phyloP scores from a whole-genome alignment of 2,113 vertebrate species.

The Dolichallabes microphthalmus region DNA sequence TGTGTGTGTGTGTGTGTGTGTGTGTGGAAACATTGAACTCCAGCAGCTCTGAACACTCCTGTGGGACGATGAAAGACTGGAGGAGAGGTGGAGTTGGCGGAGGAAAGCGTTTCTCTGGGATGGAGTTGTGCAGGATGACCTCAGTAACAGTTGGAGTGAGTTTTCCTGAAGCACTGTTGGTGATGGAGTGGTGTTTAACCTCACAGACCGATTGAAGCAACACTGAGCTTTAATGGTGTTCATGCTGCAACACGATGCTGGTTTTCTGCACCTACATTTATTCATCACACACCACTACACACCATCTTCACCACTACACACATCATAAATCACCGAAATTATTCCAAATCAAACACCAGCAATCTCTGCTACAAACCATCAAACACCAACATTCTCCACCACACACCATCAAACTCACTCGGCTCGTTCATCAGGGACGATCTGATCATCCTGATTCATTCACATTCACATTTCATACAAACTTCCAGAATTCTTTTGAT shows the following conservation, averaged over 20 bases:
- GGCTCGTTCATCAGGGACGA: not conserved
- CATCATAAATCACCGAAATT: not conserved
- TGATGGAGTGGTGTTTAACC: not conserved
- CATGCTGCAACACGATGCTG: not conserved
- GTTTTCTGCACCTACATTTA: not conserved
- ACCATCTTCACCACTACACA: not conserved
- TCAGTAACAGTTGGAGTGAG: constrained; percentile 9
- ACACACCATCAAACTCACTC: not conserved
- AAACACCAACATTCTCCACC: not conserved
- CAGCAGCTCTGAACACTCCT: constrained; percentile 13
- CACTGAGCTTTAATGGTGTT: not conserved
- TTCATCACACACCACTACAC: not conserved
- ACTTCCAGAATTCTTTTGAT: too few relatives aligned
- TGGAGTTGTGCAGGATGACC: constrained; percentile 11
- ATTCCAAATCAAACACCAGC: not conserved
- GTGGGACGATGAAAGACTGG: constrained; percentile 13
- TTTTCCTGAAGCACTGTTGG: not conserved
- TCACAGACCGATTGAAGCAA: not conserved
- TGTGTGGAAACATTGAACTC: constrained; percentile 6
- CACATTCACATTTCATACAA: too few relatives aligned
- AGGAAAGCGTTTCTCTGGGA: not conserved
- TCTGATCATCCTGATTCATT: too few relatives aligned
- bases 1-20: not conserved
- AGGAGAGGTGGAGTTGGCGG: constrained; percentile 22
- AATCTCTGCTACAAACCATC: not conserved